phyloP scores from a whole-genome alignment of 1,140 invertebrate genomes.

The Macrotrachela quadricornifera region DNA sequence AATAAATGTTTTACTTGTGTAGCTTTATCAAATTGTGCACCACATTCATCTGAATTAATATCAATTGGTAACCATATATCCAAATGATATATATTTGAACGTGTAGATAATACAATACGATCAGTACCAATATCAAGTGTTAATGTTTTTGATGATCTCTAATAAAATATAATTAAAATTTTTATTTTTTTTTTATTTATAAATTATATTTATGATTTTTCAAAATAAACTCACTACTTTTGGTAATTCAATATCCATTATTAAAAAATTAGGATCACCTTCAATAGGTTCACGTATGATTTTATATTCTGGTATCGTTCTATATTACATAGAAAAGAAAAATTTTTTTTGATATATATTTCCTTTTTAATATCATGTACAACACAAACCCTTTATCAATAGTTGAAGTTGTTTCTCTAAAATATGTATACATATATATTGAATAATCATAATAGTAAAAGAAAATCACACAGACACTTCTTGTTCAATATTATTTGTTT shows the following conservation, averaged over 20 bases:
- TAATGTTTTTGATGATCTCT: constrained; percentile 38
- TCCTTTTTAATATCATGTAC: no score
- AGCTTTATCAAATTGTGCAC: constrained; percentile 40
- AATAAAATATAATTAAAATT: constrained; percentile 19
- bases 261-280: constrained; percentile 26
- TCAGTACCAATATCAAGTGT: constrained; percentile 46
- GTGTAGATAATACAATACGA: constrained; percentile 41
- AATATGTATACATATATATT: no score
- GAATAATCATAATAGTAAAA: no score
- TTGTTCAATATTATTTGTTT: neutral
- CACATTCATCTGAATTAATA: constrained; percentile 37
- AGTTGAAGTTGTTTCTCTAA: no score
- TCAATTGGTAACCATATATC: constrained; percentile 45
- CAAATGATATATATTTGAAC: constrained; percentile 36
- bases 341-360: no score
- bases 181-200: no score
- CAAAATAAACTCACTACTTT: constrained; percentile 26
- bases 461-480: no score
- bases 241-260: constrained; percentile 35
- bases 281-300: constrained; percentile 24
- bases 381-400: no score
- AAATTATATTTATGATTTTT: no score
- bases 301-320: constrained; percentile 17
- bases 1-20: constrained; percentile 22
- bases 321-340: no score